Evolutionary conservation across 1,140 invertebrate genomes (phyloP), one percentile per base, ranked within the genome.

Genomic region (Trichomalopsis sarcophagae): DNA sequence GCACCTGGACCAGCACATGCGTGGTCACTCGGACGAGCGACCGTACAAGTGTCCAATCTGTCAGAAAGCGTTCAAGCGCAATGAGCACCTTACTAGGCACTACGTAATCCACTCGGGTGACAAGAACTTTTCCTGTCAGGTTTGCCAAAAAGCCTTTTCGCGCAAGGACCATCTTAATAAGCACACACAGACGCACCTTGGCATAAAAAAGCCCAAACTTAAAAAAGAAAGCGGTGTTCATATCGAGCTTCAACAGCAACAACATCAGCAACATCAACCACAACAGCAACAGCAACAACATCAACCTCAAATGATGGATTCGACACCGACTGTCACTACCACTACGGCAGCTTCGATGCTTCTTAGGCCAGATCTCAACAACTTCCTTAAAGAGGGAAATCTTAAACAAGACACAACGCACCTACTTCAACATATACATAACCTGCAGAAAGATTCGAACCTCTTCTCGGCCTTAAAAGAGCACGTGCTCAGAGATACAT

Each of bases 111-210:
- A 94, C 81, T 93, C 94, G 0, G 94, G 94, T 40, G 93, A 94
- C 78, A 96, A 96, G 87, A 95, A 96, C 88, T 97, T 95, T 88
- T 93, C 93, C 9, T 97, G 97, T 87, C 94, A 95, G 21, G 93
- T 96, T 0, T 97, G 97, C 90, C 94, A 95, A 1, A 97, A 97
- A 87, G 94, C 95, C 11, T 97, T 97, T 88, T 96, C 96, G 0
- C 94, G 96, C 4, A 96, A 97, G 87, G 96, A 97, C 88, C 97
- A 97, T 87, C 90, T 97, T 2, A 95, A 95, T 69, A 96, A 97
- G 86, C 97, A 97, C 88, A 93, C 93, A 83, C 91, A 93, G 88
- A 91, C 93, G 71, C 92, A 93, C 87, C 83, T 93, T 7, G 91
- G 91, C 14, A 91, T 90, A 17, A 91, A 90, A 47, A 89, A 90